Evolutionary conservation across 2,797 vertebrate genomes (phyloP).

Genomic region (Coluber constrictor): DNA sequence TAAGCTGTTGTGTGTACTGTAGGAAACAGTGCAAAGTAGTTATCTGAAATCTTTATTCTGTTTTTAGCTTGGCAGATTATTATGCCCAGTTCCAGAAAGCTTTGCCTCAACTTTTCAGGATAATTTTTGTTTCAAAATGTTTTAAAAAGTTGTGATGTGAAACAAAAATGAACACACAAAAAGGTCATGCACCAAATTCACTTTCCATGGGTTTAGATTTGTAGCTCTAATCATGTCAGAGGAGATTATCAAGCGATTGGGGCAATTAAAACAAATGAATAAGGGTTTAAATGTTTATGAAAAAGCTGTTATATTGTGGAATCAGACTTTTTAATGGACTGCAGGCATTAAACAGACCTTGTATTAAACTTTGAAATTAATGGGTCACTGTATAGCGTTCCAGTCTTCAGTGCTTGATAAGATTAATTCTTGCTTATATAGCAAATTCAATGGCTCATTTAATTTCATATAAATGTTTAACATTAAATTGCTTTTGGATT

Average conservation of each 20-base stretch:
- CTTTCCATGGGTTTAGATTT: conserved; percentile 52
- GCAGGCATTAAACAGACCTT: conserved; percentile 76
- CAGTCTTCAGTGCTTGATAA: conserved; percentile 78
- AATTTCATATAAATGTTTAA: conserved; percentile 87
- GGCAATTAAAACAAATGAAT: conserved; percentile 69
- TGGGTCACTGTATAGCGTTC: conserved; percentile 78
- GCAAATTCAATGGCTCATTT: conserved; percentile 87
- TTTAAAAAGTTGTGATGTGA: conserved; percentile 31
- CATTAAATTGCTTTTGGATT: conserved; percentile 89
- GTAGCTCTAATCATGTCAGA: conserved; percentile 63
- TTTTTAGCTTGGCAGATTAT: not conserved
- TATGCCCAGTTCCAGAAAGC: not conserved
- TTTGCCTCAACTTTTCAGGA: conserved; percentile 25
- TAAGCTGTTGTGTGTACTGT: not conserved
- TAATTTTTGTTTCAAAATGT: conserved; percentile 29
- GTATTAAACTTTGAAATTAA: conserved; percentile 80
- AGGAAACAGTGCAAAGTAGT: not conserved
- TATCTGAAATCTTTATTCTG: not conserved
- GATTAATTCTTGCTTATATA: conserved; percentile 86
- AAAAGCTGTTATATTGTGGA: conserved; percentile 73
- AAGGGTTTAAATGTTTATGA: conserved; percentile 69
- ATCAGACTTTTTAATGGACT: conserved; percentile 80
- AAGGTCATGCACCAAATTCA: conserved; percentile 46
- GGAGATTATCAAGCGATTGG: conserved; percentile 69
- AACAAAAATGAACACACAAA: not conserved